A percentile compares a stretch with the other conserved stretches of the same genome.
These are phyloP conservation scores for Engraulis encrasicolus DNA, from an alignment of 2,113 vertebrate genomes.

Conservation along the genomic window DNA sequence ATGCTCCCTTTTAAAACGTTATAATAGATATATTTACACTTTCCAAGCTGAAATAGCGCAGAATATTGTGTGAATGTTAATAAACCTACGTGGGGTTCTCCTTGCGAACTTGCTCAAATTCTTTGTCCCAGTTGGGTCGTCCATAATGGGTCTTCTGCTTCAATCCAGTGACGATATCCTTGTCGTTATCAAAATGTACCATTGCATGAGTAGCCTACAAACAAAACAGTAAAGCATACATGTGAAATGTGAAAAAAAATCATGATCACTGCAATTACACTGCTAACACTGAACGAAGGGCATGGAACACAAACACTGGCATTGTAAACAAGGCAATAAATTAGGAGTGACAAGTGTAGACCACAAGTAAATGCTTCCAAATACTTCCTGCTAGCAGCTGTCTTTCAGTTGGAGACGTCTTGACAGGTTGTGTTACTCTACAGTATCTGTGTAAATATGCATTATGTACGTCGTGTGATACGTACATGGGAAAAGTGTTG, in stretches of 20 bases:
- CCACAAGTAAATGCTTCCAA: not conserved
- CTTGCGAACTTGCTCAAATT: slow-evolving; percentile 82
- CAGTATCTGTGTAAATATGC: too few relatives aligned
- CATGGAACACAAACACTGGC: not conserved
- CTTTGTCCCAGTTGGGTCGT: slow-evolving; percentile 86
- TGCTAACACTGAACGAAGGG: not conserved
- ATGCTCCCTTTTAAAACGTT: too few relatives aligned
- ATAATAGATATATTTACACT: too few relatives aligned
- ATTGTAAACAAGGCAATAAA: not conserved
- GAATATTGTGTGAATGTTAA: too few relatives aligned
- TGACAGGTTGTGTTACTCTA: too few relatives aligned
- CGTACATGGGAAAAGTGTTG: too few relatives aligned
- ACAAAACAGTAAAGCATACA: not conserved
- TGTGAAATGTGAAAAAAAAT: not conserved
- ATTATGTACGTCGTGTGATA: too few relatives aligned
- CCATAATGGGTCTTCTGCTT: slow-evolving; percentile 91
- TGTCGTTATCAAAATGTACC: slow-evolving; percentile 78
- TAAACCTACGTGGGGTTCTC: slow-evolving; percentile 84
- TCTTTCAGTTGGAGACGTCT: not conserved
- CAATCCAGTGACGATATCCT: slow-evolving; percentile 84
- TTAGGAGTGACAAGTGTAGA: not conserved
- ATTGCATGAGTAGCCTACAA: slow-evolving; percentile 71
- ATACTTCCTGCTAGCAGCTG: not conserved
- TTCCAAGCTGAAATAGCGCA: too few relatives aligned
- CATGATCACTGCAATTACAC: not conserved